These are phyloP conservation scores for Lochmaea crataegi DNA, from an alignment of 2,888 invertebrate genomes.

Conservation along the genomic window DNA sequence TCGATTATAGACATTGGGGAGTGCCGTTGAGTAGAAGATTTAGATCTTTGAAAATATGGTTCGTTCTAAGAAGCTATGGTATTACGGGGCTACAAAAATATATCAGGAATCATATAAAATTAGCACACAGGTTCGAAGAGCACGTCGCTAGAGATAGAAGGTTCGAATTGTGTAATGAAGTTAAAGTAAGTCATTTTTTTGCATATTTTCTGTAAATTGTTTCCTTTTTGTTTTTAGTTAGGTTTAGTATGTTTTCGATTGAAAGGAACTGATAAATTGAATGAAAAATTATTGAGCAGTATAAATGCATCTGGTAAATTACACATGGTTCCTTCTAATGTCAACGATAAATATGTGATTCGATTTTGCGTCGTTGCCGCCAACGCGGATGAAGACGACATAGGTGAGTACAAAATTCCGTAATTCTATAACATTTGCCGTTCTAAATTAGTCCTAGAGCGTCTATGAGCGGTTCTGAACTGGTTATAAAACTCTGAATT, in stretches of 20 bases:
- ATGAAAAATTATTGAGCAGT: conserved; percentile 89
- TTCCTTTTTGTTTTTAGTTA: conserved; percentile 69
- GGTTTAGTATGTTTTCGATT: conserved; percentile 93
- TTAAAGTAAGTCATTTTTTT: conserved; percentile 73
- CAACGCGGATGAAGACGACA: conserved; percentile 85
- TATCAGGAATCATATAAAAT: conserved; percentile 88
- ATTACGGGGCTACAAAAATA: conserved; percentile 93
- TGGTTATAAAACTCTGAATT: too few species aligned
- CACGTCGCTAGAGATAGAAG: conserved; percentile 83
- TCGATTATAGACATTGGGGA: conserved; percentile 98
- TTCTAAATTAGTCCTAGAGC: background rate
- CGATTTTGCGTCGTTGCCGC: conserved; percentile 95
- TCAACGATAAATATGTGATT: conserved; percentile 91
- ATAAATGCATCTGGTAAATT: conserved; percentile 96
- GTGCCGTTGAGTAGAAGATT: conserved; percentile 96
- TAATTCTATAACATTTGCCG: background rate
- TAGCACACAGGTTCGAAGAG: conserved; percentile 90
- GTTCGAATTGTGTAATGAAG: conserved; percentile 93
- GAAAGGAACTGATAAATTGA: conserved; percentile 81
- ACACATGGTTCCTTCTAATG: conserved; percentile 96
- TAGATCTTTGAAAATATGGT: conserved; percentile 96
- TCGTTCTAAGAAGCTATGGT: conserved; percentile 93
- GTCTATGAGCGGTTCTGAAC: too few species aligned
- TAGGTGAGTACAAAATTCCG: conserved; percentile 68
- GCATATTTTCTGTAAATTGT: background rate